These are phyloP conservation scores for Macropodus opercularis DNA, from an alignment of 2,797 vertebrate species.

Conservation along the genomic window DNA sequence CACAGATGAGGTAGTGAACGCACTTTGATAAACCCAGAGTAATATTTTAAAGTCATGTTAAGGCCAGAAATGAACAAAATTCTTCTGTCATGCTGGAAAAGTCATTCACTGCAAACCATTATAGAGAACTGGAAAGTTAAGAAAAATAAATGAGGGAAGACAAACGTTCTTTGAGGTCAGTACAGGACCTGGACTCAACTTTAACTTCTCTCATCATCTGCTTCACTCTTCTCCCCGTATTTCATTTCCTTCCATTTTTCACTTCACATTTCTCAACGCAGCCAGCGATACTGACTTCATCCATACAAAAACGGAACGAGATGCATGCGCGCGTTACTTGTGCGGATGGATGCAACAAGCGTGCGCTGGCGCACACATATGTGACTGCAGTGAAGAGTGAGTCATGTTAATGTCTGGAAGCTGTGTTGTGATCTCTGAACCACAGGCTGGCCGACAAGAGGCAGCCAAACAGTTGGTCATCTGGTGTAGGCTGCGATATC, in stretches of 20 bases:
- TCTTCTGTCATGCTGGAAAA: background rate
- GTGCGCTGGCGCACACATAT: conserved; percentile 11
- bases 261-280: conserved; percentile 15
- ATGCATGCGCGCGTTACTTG: background rate
- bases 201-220: conserved; percentile 40
- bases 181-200: conserved; percentile 22
- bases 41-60: conserved; percentile 10
- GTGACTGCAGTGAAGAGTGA: conserved; percentile 53
- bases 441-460: conserved; percentile 58
- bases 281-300: conserved; percentile 26
- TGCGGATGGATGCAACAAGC: background rate
- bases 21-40: background rate
- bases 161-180: conserved; percentile 25
- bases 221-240: conserved; percentile 17
- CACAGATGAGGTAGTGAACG: background rate
- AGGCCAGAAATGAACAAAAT: conserved; percentile 15
- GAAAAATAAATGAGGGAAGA: conserved; percentile 12
- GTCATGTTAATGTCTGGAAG: conserved; percentile 70
- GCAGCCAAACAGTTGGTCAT: conserved; percentile 71
- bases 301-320: conserved; percentile 17
- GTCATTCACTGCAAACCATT: conserved; percentile 14
- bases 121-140: conserved; percentile 25
- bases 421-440: conserved; percentile 70
- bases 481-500: conserved; percentile 66
- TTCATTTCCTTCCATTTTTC: background rate